Base-by-base conservation (phyloP, 2,888 invertebrate species). In the Timema cristinae region DNA sequence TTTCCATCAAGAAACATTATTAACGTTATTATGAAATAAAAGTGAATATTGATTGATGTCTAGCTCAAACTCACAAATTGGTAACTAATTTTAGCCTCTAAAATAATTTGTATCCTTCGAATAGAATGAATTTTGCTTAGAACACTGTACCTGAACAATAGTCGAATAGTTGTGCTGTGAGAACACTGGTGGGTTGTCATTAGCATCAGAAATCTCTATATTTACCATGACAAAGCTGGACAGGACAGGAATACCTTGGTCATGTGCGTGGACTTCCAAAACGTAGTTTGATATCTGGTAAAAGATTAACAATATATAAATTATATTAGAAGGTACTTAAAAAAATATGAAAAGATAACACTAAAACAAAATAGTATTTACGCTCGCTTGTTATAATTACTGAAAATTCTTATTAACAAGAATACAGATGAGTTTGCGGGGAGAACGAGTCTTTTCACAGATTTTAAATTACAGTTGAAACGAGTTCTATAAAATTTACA, bases 181-280 rank as follows among this genome's bases (percentile, higher is more conserved):
- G 82, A 96, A 95, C 50, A 90, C 77, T 7, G 97, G 97, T 47
- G 95, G 89, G 82, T 96, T 97, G 81, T 98, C 97, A 82, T 98
- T 98, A 0, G 93, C 91, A 82, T 98, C 97, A 2, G 91, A 84
- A 72, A 97, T 87, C 79, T 93, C 92, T 68, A 98, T 86, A 79
- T 90, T 90, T 6, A 96, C 87, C 77, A 89, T 85, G 11, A 91
- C 90, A 77, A 89, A 88, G 74, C 88, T 87, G 67, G 92, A 91
- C 47, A 93, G 85, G 71, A 89, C 87, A 0, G 95, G 95, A 69
- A 87, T 78, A 5, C 96, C 97, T 77, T 89, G 88, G 81, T 97
- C 97, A 66, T 89, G 88, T 5, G 95, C 95, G 77, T 91, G 87
- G 70, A 97, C 85, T 82, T 93, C 92, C 68, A 97, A 82, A 61